Evolutionary conservation across 2,888 invertebrate genomes (phyloP), one percentile per base, ranked within the genome.

Genomic region (Selenia dentaria): DNA sequence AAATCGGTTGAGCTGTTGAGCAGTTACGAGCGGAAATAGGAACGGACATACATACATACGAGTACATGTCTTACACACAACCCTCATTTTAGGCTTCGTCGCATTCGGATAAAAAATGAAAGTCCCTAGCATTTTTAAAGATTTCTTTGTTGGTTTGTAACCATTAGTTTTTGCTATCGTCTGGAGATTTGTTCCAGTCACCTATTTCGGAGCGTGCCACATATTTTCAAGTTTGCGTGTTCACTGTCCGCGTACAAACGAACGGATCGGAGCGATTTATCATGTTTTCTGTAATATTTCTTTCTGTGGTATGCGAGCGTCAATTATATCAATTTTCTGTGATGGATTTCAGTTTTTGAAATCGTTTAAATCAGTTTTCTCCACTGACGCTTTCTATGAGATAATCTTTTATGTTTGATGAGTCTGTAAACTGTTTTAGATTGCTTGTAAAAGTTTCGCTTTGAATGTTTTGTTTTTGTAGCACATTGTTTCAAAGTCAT

Each of bases 221-320:
- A 48, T 69, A 72, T 67, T 67, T 72, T 70, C 65, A 70, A 61
- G 58, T 44, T 73, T 48, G 70, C 71, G 71, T 73, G 73, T 53
- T 22, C 32, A 61, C 62, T 69, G 70, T 67, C 70, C 50, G 51
- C 31, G 29, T 35, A 43, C 48, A 35, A 48, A 49, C 32, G 49
- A 45, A 41, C 46, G 61, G 60, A 64, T 64, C 67, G 66, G 67
- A 54, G 69, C 68, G 64, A 72, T 72, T 42, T 63, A 64, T 60
- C 54, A 57, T 65, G 70, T 70, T 70, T 68, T 70, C 71, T 62
- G 46, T 46, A 43, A 58, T 55, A 57, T 53, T 57, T 62, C 59
- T 62, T 57, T 57, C 57, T 57, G 55, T 48, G 51, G 47, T 55
- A 51, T 62, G 59, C 58, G 55, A 59, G 52, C 62, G 25, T 42